These are phyloP conservation scores for Gymnorhina tibicen DNA, from an alignment of 2,113 vertebrate species.

Conservation along the genomic window DNA sequence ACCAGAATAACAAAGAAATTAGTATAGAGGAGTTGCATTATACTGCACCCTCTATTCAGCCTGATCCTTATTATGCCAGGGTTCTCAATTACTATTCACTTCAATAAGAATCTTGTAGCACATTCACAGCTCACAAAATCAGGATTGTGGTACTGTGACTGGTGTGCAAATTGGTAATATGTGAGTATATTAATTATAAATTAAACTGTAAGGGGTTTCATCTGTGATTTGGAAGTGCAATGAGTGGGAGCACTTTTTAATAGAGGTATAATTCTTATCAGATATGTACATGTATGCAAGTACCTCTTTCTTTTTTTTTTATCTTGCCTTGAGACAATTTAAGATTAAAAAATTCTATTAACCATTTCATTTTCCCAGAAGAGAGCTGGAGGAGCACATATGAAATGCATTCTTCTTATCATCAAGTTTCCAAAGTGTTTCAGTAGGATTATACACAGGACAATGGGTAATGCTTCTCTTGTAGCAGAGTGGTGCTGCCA, in stretches of 20 bases:
- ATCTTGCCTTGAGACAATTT: neutral
- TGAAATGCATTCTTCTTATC: neutral
- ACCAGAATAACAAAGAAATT: neutral
- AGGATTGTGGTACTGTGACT: neutral
- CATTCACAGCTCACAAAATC: neutral
- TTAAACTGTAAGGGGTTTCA: neutral
- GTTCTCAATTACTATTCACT: neutral
- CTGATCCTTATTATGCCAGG: neutral
- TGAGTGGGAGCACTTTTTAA: neutral
- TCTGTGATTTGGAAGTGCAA: neutral
- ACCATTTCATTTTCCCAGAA: neutral
- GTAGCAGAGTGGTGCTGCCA: rapidly evolving
- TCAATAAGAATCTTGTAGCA: neutral
- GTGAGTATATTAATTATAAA: neutral
- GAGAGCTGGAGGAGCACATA: neutral
- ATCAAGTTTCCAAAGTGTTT: neutral
- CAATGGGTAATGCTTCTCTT: neutral
- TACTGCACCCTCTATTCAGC: neutral
- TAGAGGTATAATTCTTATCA: neutral
- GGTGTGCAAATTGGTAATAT: neutral
- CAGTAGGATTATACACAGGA: neutral
- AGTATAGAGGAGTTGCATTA: neutral
- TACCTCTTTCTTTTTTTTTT: neutral
- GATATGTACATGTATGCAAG: neutral
- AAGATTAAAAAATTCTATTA: neutral